phyloP scores from a whole-genome alignment of 2,888 invertebrate species.

The Caenorhabditis sp. region DNA sequence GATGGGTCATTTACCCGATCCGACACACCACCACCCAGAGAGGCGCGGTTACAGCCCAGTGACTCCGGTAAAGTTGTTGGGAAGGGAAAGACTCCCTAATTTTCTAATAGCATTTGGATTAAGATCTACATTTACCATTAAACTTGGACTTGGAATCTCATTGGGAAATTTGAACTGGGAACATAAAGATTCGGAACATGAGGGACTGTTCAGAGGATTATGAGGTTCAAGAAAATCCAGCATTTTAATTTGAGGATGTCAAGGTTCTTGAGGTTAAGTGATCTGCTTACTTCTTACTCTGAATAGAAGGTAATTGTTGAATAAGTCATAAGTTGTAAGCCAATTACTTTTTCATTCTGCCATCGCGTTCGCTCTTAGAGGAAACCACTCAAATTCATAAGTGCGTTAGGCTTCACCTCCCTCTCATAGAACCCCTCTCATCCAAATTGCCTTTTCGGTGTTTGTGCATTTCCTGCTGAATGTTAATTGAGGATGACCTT shows the following conservation, averaged over 20 bases:
- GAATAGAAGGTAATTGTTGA: conserved; percentile 41
- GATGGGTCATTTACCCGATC: conserved; percentile 60
- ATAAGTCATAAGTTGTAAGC: conserved; percentile 64
- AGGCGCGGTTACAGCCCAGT: conserved; percentile 49
- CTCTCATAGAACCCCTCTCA: conserved; percentile 19
- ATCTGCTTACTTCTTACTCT: conserved; percentile 16
- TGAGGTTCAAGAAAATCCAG: too few relatives aligned
- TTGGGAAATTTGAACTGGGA: neutral
- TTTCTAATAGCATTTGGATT: conserved; percentile 37
- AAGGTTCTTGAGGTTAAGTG: conserved; percentile 18
- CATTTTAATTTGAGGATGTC: neutral
- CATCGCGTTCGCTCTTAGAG: conserved; percentile 51
- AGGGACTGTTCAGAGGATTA: neutral
- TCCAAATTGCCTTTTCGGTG: conserved; percentile 59
- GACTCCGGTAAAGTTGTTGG: conserved; percentile 19
- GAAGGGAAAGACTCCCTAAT: conserved; percentile 13
- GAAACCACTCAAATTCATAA: conserved; percentile 60
- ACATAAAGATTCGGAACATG: neutral
- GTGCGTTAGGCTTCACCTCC: conserved; percentile 57
- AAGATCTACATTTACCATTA: neutral
- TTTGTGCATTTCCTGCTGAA: conserved; percentile 64
- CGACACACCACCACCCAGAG: conserved; percentile 49
- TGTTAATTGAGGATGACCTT: conserved; percentile 61
- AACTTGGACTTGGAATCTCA: neutral
- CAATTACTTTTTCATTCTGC: conserved; percentile 50